Percentiles rank a stretch among this genome's conserved stretches.
These are phyloP conservation scores for Andrena hattorfiana DNA, from an alignment of 2,888 invertebrate species.

Conservation along the genomic window DNA sequence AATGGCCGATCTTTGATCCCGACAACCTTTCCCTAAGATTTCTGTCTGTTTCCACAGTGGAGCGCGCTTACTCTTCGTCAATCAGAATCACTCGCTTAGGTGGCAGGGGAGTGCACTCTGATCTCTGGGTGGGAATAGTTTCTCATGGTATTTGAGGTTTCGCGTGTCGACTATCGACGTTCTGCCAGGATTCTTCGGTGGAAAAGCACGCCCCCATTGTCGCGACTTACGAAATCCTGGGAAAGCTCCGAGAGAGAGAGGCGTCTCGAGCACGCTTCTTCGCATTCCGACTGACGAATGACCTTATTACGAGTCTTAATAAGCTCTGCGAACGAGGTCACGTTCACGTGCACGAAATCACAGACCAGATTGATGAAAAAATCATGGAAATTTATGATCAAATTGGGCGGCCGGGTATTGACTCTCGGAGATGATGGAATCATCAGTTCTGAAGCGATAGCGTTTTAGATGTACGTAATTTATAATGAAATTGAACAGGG, in stretches of 20 bases:
- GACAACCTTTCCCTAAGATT: background rate
- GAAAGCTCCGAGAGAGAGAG: conserved; percentile 1
- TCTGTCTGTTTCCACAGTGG: background rate
- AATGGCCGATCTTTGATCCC: background rate
- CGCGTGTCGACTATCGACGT: conserved; percentile 23
- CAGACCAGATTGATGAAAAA: conserved; percentile 7
- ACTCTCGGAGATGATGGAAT: background rate
- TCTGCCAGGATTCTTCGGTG: conserved; percentile 10
- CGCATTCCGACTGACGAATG: conserved; percentile 44
- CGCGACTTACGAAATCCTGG: background rate
- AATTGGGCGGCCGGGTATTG: conserved; percentile 5
- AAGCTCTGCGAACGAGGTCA: conserved; percentile 61
- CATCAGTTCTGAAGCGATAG: conserved; percentile 1
- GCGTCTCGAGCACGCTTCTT: conserved; percentile 52
- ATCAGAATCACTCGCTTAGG: conserved; percentile 37
- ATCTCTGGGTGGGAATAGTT: conserved; percentile 10
- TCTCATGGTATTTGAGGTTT: conserved; percentile 1
- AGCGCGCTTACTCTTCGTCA: conserved; percentile 6
- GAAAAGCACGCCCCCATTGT: background rate
- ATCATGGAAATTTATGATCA: conserved; percentile 19
- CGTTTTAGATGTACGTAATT: background rate
- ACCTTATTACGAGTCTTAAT: conserved; percentile 66
- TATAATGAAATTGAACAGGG: too few species aligned
- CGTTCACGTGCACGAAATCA: conserved; percentile 34
- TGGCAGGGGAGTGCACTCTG: background rate